Base-by-base conservation (phyloP, 1,140 invertebrate genomes). In the Brachionus paranguensis region DNA sequence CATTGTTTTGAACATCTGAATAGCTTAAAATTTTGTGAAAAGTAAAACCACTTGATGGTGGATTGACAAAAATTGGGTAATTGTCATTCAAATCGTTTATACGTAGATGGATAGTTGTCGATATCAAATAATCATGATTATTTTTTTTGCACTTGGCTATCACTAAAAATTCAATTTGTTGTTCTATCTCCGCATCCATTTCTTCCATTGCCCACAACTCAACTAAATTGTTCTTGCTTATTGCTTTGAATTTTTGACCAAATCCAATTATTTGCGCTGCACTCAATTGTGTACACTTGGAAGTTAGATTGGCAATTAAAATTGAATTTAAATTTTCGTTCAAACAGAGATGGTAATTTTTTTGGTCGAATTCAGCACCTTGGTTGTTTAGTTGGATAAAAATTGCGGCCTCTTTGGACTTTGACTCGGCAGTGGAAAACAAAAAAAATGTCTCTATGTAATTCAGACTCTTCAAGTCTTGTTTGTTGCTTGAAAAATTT, bases 81-180 rank as follows among this genome's bases (percentile, higher is more conserved):
- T 76, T 76, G 27, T 76, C 72, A 50, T 76, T 50, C n/a, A 50
- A 20, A 50, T 76, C 72, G 20, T 50, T 76, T 50, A 76, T 2
- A 8, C n/a, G 47, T 11, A 76, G n/a, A 47, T 10, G 3, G 0
- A 76, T 20, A 29, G 24, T 76, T 14, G 43, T 50, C 12, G 20
- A 50, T 27, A 76, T 76, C 10, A 76, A 50, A 76, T 8, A 76
- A 10, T 76, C 43, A 12, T 20, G 4, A 10, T 76, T 17, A 20
- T 76, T 24, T 12, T 47, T 20, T 12, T 27, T 76, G 43, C 72
- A 76, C 43, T 76, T 76, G 3, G 72, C 17, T 37, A 76, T 12
- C 20, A 50, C 72, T 27, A 12, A 50, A 76, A 76, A 76, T 24
- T 76, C 72, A 5, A 12, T 27, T 24, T 29, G 11, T 4, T 27